These are phyloP conservation scores for Drosophila persimilis DNA, from an alignment of 1,140 invertebrate species.

Conservation along the genomic window DNA sequence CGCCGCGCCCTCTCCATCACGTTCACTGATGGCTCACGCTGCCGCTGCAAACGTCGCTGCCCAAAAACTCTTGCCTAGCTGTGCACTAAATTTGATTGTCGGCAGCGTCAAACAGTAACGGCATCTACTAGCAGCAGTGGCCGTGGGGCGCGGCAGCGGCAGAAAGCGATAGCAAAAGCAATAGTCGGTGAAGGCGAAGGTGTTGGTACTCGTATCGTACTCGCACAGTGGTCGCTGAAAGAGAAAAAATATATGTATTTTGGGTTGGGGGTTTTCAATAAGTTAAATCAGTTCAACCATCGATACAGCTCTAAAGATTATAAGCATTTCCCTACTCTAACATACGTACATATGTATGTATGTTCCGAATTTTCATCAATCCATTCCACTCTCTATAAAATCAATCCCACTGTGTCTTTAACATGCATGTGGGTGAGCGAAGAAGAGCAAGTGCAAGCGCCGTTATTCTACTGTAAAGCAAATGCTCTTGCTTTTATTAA, in stretches of 20 bases:
- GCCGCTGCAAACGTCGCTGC: constrained; percentile 8
- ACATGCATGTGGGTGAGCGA: constrained; percentile 24
- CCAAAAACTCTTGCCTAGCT: constrained; percentile 59
- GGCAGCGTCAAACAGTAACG: constrained; percentile 12
- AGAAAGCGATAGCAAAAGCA: constrained; percentile 4
- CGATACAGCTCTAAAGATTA: no score
- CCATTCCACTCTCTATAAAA: background rate
- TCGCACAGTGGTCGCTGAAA: constrained; percentile 36
- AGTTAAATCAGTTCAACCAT: no score
- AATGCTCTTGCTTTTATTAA: constrained; percentile 48
- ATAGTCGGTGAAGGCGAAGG: constrained; percentile 45
- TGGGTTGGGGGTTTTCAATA: no score
- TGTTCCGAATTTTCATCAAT: no score
- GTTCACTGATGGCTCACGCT: background rate
- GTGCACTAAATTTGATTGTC: constrained; percentile 72
- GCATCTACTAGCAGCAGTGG: constrained; percentile 4
- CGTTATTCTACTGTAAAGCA: constrained; percentile 40
- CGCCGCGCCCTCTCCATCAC: constrained; percentile 7
- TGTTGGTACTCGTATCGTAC: constrained; percentile 37
- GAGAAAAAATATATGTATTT: no score
- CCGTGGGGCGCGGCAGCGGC: background rate
- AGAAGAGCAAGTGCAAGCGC: constrained; percentile 29
- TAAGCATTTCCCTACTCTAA: no score
- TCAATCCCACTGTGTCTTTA: constrained; percentile 38
- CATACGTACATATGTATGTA: background rate